Base-by-base conservation (phyloP, 2,113 vertebrate species). In the Cinclus mexicanus region DNA sequence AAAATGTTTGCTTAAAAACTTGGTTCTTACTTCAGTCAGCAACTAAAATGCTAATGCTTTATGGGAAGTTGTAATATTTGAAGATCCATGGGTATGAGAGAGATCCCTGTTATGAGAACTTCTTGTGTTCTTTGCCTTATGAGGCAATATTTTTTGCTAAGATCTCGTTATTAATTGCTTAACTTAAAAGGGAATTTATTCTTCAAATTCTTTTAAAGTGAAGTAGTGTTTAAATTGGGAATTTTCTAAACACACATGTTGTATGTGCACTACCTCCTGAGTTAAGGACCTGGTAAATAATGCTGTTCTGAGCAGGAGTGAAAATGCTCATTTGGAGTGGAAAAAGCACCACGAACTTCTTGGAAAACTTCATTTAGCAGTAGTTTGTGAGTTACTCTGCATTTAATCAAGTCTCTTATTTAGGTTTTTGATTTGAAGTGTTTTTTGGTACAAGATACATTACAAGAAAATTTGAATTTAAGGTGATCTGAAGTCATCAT, bases 321-420 rank as follows among this genome's bases (percentile, higher is more conserved):
- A 47, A n/a, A 49, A 44, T 0, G 4, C 14, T 83, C 3, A 5
- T 64, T 46, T 87, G 88, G n/a, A 65, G 28, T 41, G 42, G 74
- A 61, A 21, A 11, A 53, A 7, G 76, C 0, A 0, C 14, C n/a
- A 33, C 29, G 44, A 7, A 44, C 24, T 75, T 68, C 7, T 41
- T 81, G 20, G 22, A 26, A 52, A 63, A 5, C 14, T 71, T 76
- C 0, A 7, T 55, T 61, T 67, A 68, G 42, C 14, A 41, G 7
- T 35, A 49, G 64, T 29, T 16, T 70, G 18, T 0, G 3, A 52
- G 35, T 64, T 82, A 44, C 2, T 4, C 29, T 31, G 9, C 2
- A 3, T 23, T 68, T 49, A 29, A 39, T 56, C 9, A 28, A 50
- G 26, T 17, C 8, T 79, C 12, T n/a, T 79, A 5, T 2, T 17